A percentile compares a stretch with the other conserved stretches of the same genome.
These are phyloP conservation scores for Ondatra zibethicus DNA, from an alignment of 2,113 vertebrate species.

Conservation along the genomic window DNA sequence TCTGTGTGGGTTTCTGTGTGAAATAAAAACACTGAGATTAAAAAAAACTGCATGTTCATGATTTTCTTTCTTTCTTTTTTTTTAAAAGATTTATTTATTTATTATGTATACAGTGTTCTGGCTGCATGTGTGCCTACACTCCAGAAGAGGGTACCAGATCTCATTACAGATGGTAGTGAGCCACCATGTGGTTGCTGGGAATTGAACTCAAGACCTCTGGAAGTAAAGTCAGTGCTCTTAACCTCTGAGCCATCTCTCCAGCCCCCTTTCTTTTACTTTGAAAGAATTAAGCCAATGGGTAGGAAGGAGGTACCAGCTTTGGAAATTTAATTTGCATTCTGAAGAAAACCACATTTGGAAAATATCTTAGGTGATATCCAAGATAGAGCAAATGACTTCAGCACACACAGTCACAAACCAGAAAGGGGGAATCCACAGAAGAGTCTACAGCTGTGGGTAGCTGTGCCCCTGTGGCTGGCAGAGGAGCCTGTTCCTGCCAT, in stretches of 20 bases:
- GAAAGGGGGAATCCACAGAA: not conserved
- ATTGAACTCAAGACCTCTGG: too few relatives aligned
- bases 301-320: not conserved
- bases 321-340: not conserved
- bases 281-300: not conserved
- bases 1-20: not conserved
- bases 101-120: too few relatives aligned
- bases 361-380: conserved; percentile 8
- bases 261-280: not conserved
- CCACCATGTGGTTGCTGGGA: too few relatives aligned
- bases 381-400: not conserved
- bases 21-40: not conserved
- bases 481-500: too few relatives aligned
- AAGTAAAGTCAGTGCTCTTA: too few relatives aligned
- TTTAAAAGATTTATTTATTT: too few relatives aligned
- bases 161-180: too few relatives aligned
- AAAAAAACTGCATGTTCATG: not conserved
- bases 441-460: fast-evolving
- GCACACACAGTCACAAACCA: not conserved
- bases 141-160: too few relatives aligned
- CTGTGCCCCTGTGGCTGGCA: not conserved
- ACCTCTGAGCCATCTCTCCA: too few relatives aligned
- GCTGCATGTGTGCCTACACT: too few relatives aligned
- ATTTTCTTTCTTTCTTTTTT: not conserved
- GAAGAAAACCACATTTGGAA: not conserved